Evolutionary conservation across 2,888 invertebrate genomes (phyloP).

Genomic region (Cylloceria caligata): DNA sequence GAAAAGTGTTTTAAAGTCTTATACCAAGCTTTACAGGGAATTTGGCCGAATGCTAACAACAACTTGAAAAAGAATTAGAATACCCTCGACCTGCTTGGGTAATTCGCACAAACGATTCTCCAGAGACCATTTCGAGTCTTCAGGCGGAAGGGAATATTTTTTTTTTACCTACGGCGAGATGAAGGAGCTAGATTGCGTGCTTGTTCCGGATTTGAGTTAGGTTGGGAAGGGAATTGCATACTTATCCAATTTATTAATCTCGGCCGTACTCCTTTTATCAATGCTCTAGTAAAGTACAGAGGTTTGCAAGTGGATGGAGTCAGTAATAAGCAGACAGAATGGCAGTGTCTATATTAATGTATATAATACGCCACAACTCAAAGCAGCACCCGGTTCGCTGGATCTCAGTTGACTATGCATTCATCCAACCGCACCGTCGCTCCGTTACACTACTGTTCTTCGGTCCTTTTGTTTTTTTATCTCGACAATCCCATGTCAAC

Average conservation of each 20-base stretch:
- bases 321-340: too few species aligned
- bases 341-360: too few species aligned
- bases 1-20: neutral
- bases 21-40: too few species aligned
- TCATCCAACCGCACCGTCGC: too few species aligned
- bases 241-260: neutral
- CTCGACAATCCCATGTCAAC: neutral
- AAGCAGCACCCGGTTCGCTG: too few species aligned
- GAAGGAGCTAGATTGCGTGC: neutral
- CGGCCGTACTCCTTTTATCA: neutral
- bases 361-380: neutral
- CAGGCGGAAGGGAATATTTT: neutral
- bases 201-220: neutral
- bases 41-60: too few species aligned
- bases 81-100: neutral
- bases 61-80: too few species aligned
- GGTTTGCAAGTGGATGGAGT: neutral
- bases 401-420: too few species aligned
- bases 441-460: too few species aligned
- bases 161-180: neutral
- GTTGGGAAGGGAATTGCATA: neutral
- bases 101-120: neutral
- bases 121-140: neutral
- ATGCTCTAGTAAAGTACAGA: neutral
- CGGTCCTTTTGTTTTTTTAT: neutral